Evolutionary conservation across 1,140 invertebrate genomes (phyloP).

Genomic region (Lucilia cuprina): DNA sequence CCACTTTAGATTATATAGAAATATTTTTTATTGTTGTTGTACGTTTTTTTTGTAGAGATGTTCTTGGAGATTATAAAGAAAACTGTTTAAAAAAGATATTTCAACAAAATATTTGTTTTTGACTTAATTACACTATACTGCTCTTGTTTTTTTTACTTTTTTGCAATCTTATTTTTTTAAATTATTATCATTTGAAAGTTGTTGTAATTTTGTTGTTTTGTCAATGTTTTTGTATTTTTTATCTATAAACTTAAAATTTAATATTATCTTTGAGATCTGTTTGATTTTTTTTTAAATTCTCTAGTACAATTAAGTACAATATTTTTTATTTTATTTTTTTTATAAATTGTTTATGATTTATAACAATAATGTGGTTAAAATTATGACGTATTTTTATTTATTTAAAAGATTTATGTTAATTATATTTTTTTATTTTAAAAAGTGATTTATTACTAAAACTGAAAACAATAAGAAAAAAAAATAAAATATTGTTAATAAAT

Average conservation of each 20-base stretch:
- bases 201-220: background rate
- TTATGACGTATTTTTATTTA: too few species aligned
- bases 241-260: background rate
- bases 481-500: background rate
- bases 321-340: too few species aligned
- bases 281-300: background rate
- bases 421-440: background rate
- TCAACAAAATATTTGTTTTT: background rate
- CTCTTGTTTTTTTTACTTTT: background rate
- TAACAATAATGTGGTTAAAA: too few species aligned
- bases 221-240: background rate
- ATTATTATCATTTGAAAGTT: background rate
- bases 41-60: conserved; percentile 10
- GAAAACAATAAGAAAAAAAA: background rate
- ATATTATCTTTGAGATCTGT: background rate
- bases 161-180: background rate
- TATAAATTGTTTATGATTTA: too few species aligned
- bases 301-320: background rate
- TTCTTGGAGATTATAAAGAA: background rate
- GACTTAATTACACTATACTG: background rate
- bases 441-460: background rate
- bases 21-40: background rate
- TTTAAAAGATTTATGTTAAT: background rate
- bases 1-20: background rate
- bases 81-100: too few species aligned